A percentile compares a stretch with the other conserved stretches of the same genome.
These are phyloP conservation scores for Halesus radiatus DNA, from an alignment of 1,140 invertebrate genomes.

Conservation along the genomic window DNA sequence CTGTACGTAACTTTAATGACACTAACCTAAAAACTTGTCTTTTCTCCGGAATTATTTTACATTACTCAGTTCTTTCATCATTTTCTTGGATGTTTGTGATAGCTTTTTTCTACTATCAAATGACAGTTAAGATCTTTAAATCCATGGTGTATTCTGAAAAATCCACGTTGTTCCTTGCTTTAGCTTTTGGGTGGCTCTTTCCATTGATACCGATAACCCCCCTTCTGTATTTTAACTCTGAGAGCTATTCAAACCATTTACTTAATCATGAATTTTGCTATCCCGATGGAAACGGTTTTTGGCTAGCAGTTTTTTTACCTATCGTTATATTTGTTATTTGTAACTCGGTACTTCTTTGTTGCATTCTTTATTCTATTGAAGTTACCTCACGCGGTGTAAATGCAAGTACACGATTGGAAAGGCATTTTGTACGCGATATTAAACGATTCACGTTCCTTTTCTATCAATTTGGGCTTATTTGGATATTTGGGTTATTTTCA, in stretches of 20 bases:
- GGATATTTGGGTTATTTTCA: constrained; percentile 68
- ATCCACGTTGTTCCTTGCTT: constrained; percentile 62
- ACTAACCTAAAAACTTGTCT: constrained; percentile 62
- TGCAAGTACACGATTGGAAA: constrained; percentile 49
- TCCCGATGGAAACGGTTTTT: constrained; percentile 64
- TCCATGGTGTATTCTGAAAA: constrained; percentile 63
- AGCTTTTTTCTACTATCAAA: constrained; percentile 66
- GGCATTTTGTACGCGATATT: constrained; percentile 64
- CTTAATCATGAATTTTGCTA: constrained; percentile 67
- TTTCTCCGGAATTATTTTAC: constrained; percentile 63
- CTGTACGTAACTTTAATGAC: constrained; percentile 60
- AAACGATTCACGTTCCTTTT: constrained; percentile 67
- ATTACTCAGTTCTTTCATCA: constrained; percentile 66
- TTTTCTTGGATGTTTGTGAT: constrained; percentile 71
- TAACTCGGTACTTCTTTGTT: constrained; percentile 67
- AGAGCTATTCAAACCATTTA: constrained; percentile 63
- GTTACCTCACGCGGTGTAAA: constrained; percentile 62
- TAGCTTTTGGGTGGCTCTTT: constrained; percentile 66
- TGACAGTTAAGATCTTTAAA: constrained; percentile 65
- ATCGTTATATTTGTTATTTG: constrained; percentile 63
- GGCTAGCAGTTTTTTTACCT: constrained; percentile 66
- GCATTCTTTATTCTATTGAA: constrained; percentile 69
- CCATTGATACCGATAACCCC: constrained; percentile 64
- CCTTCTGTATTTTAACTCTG: constrained; percentile 62
- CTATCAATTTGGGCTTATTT: constrained; percentile 68